Evolutionary conservation across 2,797 vertebrate species (phyloP), one percentile per base, ranked within the genome.

Genomic region (Amblyopsis hoosieri): DNA sequence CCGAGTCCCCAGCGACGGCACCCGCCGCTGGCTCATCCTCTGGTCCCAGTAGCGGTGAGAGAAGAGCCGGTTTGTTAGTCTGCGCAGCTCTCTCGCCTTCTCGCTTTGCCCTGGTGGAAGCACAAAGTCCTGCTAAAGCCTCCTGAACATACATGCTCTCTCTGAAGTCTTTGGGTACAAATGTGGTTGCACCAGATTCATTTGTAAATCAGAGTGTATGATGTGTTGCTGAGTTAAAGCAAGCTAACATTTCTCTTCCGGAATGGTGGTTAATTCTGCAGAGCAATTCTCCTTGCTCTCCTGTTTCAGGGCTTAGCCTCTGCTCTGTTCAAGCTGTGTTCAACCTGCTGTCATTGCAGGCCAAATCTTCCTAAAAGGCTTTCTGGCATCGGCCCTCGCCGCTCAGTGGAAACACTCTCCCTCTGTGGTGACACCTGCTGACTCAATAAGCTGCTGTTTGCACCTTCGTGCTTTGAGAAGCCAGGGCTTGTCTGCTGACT

Each of bases 1-100:
- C 77, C 11, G 79, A 85, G 50, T 67, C 74, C 60, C 60, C 64
- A 1, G 57, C 61, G 17, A 54, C 84, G 12, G 65, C 75, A 15
- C 70, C 87, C 64, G 23, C 56, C 55, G 61, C 78, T 64, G 91
- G 82, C 86, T 78, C 92, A 0, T 67, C 79, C 49, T 59, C 80
- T 75, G 87, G 84, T 57, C 79, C 71, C 79, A 62, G 78, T 89
- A 88, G 89, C 87, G 96, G 97, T 99, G 97, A 99, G 97, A 96
- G 80, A 86, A 81, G 78, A 75, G 67, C 67, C 78, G 51, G 69
- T 83, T 88, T 72, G 69, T 78, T 57, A 60, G 72, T 78, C 67
- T 74, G 46, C 62, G 14, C 54, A 54, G 59, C 77, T 75, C 72
- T 66, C 60, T 58, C 64, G 48, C 13, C 45, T 49, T 70, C 64